A percentile compares a stretch with the other conserved stretches of the same genome.
These are phyloP conservation scores for Ostrea edulis DNA, from an alignment of 1,140 invertebrate genomes.

Conservation along the genomic window DNA sequence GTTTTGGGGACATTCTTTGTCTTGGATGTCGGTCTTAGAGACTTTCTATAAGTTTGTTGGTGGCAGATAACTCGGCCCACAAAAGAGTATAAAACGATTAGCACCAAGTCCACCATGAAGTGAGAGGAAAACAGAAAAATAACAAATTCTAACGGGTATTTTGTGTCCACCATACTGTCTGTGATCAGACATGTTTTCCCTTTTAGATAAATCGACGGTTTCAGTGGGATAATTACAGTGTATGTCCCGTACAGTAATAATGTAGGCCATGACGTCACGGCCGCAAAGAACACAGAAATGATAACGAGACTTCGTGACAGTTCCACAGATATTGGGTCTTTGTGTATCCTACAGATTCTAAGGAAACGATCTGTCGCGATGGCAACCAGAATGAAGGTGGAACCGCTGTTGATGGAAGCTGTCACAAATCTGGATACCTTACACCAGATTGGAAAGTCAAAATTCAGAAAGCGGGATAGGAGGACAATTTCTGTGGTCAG, in stretches of 20 bases:
- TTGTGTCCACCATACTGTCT: constrained; percentile 31
- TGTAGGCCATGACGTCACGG: constrained; percentile 48
- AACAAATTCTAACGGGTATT: constrained; percentile 50
- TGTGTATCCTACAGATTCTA: constrained; percentile 49
- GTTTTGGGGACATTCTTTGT: neutral
- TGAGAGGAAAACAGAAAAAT: constrained; percentile 48
- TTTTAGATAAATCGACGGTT: neutral
- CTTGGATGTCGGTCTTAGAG: constrained; percentile 17
- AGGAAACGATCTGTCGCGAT: constrained; percentile 55
- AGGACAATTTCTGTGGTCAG: constrained; percentile 47
- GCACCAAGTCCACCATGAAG: constrained; percentile 42
- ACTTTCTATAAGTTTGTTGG: constrained; percentile 38
- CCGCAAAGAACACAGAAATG: constrained; percentile 33
- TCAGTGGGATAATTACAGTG: constrained; percentile 25
- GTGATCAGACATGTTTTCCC: constrained; percentile 54
- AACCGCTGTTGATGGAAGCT: constrained; percentile 47
- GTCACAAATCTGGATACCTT: constrained; percentile 56
- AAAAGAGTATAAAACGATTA: constrained; percentile 46
- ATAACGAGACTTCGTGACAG: constrained; percentile 41
- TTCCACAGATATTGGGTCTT: constrained; percentile 32
- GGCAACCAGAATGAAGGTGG: constrained; percentile 49
- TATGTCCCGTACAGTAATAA: constrained; percentile 53
- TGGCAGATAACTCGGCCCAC: constrained; percentile 44
- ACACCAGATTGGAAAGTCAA: constrained; percentile 54
- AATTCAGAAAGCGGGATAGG: constrained; percentile 43